These are phyloP conservation scores for Parnassius apollo DNA, from an alignment of 2,888 invertebrate species.

Conservation along the genomic window DNA sequence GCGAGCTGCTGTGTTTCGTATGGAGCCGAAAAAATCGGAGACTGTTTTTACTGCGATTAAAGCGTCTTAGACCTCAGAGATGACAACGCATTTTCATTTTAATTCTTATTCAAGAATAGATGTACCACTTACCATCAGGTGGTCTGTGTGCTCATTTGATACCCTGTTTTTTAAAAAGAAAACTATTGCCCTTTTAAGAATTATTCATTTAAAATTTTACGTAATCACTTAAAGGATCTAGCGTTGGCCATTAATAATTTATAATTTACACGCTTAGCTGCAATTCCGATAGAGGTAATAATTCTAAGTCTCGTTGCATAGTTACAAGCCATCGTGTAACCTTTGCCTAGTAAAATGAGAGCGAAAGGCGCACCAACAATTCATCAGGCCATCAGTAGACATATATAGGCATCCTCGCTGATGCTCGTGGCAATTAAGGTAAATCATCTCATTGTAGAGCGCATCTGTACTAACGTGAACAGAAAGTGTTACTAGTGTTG, in stretches of 20 bases:
- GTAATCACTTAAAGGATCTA: no score
- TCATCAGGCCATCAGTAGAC: constrained; percentile 28
- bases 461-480: constrained; percentile 12
- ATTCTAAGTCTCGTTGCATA: constrained; percentile 16
- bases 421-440: constrained; percentile 19
- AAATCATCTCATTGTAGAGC: constrained; percentile 24
- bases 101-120: no score
- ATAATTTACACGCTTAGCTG: constrained; percentile 8
- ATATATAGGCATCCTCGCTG: constrained; percentile 26
- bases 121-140: no score
- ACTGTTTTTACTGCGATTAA: no score
- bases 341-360: constrained; percentile 38
- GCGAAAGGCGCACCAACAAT: constrained; percentile 32
- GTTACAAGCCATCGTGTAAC: constrained; percentile 27
- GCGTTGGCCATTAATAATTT: constrained; percentile 1
- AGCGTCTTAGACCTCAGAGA: no score
- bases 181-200: no score
- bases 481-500: constrained; percentile 18
- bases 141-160: no score
- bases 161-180: no score
- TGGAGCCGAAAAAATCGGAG: no score
- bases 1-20: no score
- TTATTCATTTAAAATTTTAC: no score
- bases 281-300: constrained; percentile 18
- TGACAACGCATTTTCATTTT: no score